Conservation (phyloP, 1,140 invertebrate species). For the fruit fly (Drosophila melanogaster) region DNA sequence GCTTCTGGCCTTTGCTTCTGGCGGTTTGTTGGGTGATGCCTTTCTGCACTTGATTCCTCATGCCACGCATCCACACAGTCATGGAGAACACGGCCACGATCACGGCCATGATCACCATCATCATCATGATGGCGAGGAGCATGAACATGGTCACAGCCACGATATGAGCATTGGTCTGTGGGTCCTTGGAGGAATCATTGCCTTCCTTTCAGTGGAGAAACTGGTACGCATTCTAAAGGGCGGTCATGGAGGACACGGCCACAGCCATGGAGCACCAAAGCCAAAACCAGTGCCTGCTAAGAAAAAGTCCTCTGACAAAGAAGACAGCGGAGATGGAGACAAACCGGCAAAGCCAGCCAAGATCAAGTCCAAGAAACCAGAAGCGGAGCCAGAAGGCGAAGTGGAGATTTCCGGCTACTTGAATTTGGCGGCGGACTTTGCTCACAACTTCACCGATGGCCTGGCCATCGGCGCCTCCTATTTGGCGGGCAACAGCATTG, state of each 20-base stretch:
- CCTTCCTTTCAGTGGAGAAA: slow-evolving; percentile 97
- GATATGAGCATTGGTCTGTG: slow-evolving; percentile 93
- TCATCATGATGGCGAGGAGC: slow-evolving; percentile 79
- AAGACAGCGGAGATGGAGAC: slow-evolving; percentile 82
- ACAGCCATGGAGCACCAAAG: slow-evolving; percentile 81
- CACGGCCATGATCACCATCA: slow-evolving; percentile 82
- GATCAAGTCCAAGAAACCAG: slow-evolving; percentile 69
- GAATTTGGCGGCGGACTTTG: slow-evolving; percentile 97
- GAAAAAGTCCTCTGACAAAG: slow-evolving; percentile 78
- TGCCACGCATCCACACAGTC: slow-evolving; percentile 89
- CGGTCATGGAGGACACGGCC: slow-evolving; percentile 86
- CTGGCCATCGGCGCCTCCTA: slow-evolving; percentile 97
- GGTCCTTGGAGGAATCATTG: slow-evolving; percentile 94
- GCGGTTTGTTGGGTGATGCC: slow-evolving; percentile 96
- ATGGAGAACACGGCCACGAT: slow-evolving; percentile 84
- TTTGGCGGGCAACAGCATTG: slow-evolving; percentile 93
- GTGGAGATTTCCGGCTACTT: slow-evolving; percentile 94
- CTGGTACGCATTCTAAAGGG: slow-evolving; percentile 95
- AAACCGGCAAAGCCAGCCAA: slow-evolving; percentile 58
- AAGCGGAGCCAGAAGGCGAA: slow-evolving; percentile 83
- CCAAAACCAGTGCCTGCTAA: slow-evolving; percentile 64
- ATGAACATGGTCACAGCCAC: slow-evolving; percentile 87
- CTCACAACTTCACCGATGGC: slow-evolving; percentile 99
- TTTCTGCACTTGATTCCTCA: slow-evolving; percentile 98
- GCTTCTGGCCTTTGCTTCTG: slow-evolving; percentile 97